Conservation (phyloP, 1,140 invertebrate genomes). For the Cyclargus thomasi region DNA sequence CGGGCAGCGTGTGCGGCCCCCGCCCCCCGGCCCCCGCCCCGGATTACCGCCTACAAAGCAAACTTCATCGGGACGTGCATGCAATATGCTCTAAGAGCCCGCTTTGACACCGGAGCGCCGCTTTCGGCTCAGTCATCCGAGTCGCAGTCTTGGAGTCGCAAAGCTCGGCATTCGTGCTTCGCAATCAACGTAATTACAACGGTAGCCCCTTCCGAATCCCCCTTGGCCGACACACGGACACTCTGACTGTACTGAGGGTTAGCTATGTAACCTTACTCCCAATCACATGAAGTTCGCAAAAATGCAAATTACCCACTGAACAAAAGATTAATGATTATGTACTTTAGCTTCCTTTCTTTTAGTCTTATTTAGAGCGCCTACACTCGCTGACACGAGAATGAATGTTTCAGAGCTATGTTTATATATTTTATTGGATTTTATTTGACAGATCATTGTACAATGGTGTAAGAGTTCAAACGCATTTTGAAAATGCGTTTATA, state of each 20-base stretch:
- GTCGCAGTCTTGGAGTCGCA: conserved; percentile 18
- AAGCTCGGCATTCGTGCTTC: conserved; percentile 32
- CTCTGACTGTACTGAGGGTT: neutral
- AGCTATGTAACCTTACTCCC: neutral
- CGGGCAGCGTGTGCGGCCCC: conserved; percentile 37
- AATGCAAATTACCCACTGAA: neutral
- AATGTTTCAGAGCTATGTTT: too few species aligned
- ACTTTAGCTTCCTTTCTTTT: too few species aligned
- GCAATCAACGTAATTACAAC: conserved; percentile 66
- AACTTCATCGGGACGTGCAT: conserved; percentile 74
- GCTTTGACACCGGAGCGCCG: conserved; percentile 59
- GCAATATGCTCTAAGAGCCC: conserved; percentile 72
- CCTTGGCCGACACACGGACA: neutral
- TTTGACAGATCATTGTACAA: too few species aligned
- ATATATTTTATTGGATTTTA: too few species aligned
- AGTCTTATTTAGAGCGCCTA: too few species aligned
- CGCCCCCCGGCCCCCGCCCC: conserved; percentile 62
- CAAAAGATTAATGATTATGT: too few species aligned
- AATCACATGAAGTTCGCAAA: neutral
- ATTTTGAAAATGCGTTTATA: neutral
- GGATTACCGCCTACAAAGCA: conserved; percentile 74
- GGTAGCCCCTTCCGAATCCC: conserved; percentile 12
- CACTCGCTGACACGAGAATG: too few species aligned
- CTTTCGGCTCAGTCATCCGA: conserved; percentile 39
- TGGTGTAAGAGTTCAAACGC: too few species aligned